phyloP scores from a whole-genome alignment of 53 echinoderm and acorn worm species.

The Henricia sp. region DNA sequence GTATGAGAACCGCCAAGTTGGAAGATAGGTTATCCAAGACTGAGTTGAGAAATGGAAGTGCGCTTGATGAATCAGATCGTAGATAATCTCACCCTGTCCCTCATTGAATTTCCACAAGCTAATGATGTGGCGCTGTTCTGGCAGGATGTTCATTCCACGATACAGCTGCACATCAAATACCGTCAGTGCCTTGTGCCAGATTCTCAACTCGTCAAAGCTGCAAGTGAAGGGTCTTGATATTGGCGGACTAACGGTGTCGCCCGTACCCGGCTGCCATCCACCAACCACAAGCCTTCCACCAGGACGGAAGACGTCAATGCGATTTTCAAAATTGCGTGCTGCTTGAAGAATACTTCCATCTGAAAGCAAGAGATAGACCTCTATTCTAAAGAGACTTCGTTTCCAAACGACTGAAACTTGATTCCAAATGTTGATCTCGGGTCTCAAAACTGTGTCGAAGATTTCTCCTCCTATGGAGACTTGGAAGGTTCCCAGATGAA shows the following conservation, averaged over 20 bases:
- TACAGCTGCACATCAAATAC: slow-evolving; percentile 60
- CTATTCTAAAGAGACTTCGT: slow-evolving; percentile 45
- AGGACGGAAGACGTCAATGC: slow-evolving; percentile 59
- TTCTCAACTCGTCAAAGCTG: slow-evolving; percentile 75
- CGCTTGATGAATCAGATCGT: slow-evolving; percentile 62
- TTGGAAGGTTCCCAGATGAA: slow-evolving; percentile 61
- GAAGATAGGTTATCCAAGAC: slow-evolving; percentile 50
- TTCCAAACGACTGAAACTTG: slow-evolving; percentile 74
- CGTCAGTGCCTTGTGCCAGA: slow-evolving; percentile 76
- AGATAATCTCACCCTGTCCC: slow-evolving; percentile 70
- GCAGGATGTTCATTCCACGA: slow-evolving; percentile 57
- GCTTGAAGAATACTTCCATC: slow-evolving; percentile 43
- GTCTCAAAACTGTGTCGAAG: slow-evolving; percentile 70
- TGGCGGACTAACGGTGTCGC: slow-evolving; percentile 45
- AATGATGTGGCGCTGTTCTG: slow-evolving; percentile 55
- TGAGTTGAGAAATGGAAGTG: slow-evolving; percentile 57
- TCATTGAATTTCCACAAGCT: slow-evolving; percentile 89
- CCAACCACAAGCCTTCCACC: slow-evolving; percentile 78
- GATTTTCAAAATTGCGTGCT: slow-evolving; percentile 17
- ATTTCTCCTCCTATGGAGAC: slow-evolving; percentile 54
- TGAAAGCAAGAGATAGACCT: slow-evolving; percentile 49
- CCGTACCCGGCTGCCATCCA: slow-evolving; percentile 75
- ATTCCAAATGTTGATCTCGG: slow-evolving; percentile 68
- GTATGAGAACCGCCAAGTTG: slow-evolving; percentile 85
- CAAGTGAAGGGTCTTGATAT: slow-evolving; percentile 60